Conservation (phyloP, 2,888 invertebrate species). For the Gandaritis pyraliata region DNA sequence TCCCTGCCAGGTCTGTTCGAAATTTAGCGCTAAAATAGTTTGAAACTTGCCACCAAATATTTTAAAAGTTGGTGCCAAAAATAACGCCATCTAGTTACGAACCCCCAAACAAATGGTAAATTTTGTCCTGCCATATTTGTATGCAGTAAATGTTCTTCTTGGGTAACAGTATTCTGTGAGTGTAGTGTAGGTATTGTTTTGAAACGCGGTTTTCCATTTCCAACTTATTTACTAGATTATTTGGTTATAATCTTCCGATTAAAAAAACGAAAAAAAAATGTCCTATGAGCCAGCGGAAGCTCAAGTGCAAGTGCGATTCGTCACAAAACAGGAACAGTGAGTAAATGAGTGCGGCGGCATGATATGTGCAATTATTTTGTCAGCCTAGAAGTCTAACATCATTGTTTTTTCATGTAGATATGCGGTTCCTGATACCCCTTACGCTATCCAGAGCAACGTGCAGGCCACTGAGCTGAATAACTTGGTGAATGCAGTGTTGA, state of each 20-base stretch:
- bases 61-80: no score
- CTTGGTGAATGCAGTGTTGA: constrained; percentile 91
- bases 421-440: constrained; percentile 93
- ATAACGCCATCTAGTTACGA: no score
- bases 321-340: constrained; percentile 93
- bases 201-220: constrained; percentile 18
- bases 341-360: constrained; percentile 59
- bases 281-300: constrained; percentile 67
- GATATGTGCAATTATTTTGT: constrained; percentile 6
- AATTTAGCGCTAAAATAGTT: no score
- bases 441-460: constrained; percentile 91
- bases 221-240: not conserved
- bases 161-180: no score
- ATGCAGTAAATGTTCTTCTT: no score
- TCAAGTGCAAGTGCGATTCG: constrained; percentile 90
- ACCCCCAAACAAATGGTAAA: no score
- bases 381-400: not conserved
- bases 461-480: constrained; percentile 89
- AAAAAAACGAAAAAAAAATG: constrained; percentile 48
- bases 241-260: not conserved
- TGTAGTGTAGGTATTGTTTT: constrained; percentile 20
- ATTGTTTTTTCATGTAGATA: constrained; percentile 82
- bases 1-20: no score
- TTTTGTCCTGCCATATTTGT: no score
- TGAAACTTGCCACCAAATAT: no score